Evolutionary conservation across 1,140 invertebrate genomes (phyloP).

Genomic region (Leptopilina boulardi): DNA sequence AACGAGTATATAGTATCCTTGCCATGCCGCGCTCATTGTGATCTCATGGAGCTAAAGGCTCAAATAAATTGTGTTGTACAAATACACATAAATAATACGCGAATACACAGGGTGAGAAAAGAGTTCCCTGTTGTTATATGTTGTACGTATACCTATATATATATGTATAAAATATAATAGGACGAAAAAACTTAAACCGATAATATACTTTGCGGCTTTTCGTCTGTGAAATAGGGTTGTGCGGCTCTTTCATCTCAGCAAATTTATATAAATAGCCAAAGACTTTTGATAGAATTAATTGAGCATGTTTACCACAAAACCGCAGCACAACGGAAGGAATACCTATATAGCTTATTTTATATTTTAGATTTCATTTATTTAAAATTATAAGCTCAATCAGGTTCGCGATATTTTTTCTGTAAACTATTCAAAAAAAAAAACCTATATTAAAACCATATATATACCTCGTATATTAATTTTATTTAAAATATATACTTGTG

Average conservation of each 20-base stretch:
- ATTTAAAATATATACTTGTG: too few relatives aligned
- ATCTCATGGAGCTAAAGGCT: slow-evolving; percentile 39
- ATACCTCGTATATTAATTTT: too few relatives aligned
- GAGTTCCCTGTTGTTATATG: background rate
- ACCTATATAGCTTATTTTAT: too few relatives aligned
- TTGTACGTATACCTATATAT: too few relatives aligned
- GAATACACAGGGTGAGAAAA: slow-evolving; percentile 22
- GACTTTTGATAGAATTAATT: slow-evolving; percentile 1
- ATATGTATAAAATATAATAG: too few relatives aligned
- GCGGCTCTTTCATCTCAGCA: background rate
- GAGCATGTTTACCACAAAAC: background rate
- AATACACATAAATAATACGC: slow-evolving; percentile 52
- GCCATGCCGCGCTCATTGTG: slow-evolving; percentile 53
- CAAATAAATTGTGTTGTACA: slow-evolving; percentile 66
- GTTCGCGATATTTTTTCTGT: too few relatives aligned
- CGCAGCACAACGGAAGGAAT: too few relatives aligned
- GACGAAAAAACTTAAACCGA: background rate
- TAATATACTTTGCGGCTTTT: slow-evolving; percentile 19
- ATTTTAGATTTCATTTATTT: too few relatives aligned
- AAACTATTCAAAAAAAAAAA: too few relatives aligned
- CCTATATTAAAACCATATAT: too few relatives aligned
- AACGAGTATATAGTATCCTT: slow-evolving; percentile 40
- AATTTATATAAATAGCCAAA: background rate
- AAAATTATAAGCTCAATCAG: too few relatives aligned
- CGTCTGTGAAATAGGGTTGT: background rate